Evolutionary conservation across 2,888 invertebrate genomes (phyloP), one percentile per base, ranked within the genome.

Genomic region (Pandemis heparana): DNA sequence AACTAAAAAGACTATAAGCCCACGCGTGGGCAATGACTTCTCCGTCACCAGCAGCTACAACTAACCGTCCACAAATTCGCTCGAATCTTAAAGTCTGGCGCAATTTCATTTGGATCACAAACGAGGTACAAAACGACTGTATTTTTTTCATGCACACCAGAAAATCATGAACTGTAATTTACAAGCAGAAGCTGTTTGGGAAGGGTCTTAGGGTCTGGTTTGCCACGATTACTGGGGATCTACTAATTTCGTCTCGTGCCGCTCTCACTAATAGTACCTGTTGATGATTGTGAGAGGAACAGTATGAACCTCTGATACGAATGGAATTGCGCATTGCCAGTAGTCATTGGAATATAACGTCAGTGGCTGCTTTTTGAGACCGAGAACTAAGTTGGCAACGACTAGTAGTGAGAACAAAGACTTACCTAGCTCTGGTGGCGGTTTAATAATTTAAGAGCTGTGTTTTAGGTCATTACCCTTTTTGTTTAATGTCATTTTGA

Each of bases 401-500:
- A 56, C 23, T 56, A n/a, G 53, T 62, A 62, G 67, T 62, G 61
- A 62, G 53, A 62, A 61, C 43, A 18, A 62, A 67, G 64, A 64
- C 43, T 64, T 46, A 18, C 23, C 16, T 4, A 56, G 48, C 62
- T 39, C 41, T 23, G 73, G 73, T 59, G 56, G 39, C 68, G 63
- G 59, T 32, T 16, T 53, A 32, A 62, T 66, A 43, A 43, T 67
- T 32, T 68, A 60, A 62, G 53, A 46, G 72, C 61, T 72, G 61
- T 67, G 66, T 72, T 67, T 62, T 51, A 63, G 5, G 16, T 51
- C 12, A 60, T 39, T 56, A 68, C 53, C 60, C 12, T 53, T 62
- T 38, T 65, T 51, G 6, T 48, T 48, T 32, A 10, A 46, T 48
- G 23, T 65, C 9, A 51, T 65, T 38, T 64, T 23, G 23, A 23